phyloP scores from a whole-genome alignment of 2,888 invertebrate genomes.

The Callimorpha dominula region DNA sequence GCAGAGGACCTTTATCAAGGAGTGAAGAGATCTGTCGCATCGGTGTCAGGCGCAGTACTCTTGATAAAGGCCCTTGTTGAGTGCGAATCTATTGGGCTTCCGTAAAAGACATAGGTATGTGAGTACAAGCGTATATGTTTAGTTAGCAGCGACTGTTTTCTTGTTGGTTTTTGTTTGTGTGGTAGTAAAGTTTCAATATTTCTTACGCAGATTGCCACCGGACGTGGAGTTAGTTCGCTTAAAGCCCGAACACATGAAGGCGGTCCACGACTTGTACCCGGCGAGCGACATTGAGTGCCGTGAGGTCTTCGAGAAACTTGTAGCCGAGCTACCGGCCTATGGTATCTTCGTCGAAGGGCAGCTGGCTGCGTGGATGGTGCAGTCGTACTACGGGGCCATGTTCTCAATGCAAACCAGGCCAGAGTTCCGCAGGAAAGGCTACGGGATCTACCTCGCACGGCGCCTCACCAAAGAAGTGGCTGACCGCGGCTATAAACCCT shows the following conservation, averaged over 20 bases:
- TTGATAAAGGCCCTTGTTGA: no score
- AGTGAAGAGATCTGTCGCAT: no score
- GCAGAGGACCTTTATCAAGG: no score
- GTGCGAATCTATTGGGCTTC: no score
- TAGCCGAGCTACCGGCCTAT: slow-evolving; percentile 92
- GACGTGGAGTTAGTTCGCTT: slow-evolving; percentile 92
- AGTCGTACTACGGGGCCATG: slow-evolving; percentile 96
- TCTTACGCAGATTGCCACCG: slow-evolving; percentile 83
- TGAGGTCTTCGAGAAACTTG: slow-evolving; percentile 93
- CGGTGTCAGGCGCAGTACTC: no score
- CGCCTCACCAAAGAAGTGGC: slow-evolving; percentile 89
- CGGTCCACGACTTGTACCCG: slow-evolving; percentile 94
- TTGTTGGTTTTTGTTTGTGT: not conserved
- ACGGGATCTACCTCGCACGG: slow-evolving; percentile 91
- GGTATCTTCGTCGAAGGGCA: slow-evolving; percentile 92
- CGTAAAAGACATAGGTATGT: no score
- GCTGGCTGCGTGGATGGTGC: slow-evolving; percentile 96
- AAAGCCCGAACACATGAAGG: slow-evolving; percentile 92
- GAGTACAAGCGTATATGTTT: no score
- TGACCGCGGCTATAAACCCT: slow-evolving; percentile 92
- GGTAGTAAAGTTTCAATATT: not conserved
- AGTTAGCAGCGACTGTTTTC: not conserved
- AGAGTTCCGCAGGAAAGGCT: slow-evolving; percentile 91
- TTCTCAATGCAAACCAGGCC: slow-evolving; percentile 96
- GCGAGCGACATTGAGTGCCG: slow-evolving; percentile 95